These are phyloP conservation scores for Podarcis muralis DNA, from an alignment of 2,113 vertebrate species.

Conservation along the genomic window DNA sequence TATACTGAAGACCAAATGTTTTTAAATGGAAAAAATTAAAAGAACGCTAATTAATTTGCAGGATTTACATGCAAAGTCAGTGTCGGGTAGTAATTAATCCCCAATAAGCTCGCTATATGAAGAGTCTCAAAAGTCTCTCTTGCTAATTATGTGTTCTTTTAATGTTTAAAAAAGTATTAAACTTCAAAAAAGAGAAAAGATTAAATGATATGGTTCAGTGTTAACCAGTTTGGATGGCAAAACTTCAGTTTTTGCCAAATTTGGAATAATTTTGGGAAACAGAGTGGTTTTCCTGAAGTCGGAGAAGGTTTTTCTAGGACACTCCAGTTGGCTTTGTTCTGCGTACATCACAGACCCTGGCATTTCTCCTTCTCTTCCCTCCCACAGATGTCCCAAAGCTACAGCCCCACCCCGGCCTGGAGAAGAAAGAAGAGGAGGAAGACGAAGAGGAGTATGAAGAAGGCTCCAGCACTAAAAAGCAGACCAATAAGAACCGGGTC, in stretches of 20 bases:
- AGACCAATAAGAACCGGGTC: conserved; percentile 88
- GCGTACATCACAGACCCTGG: conserved; percentile 3
- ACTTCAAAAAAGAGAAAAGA: too few relatives aligned
- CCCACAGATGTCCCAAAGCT: conserved; percentile 93
- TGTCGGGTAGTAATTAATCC: too few relatives aligned
- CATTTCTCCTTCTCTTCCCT: conserved; percentile 41
- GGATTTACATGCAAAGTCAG: too few relatives aligned
- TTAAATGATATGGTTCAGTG: background rate
- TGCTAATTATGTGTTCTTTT: too few relatives aligned
- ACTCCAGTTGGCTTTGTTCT: background rate
- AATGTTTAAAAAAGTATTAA: too few relatives aligned
- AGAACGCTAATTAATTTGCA: too few relatives aligned
- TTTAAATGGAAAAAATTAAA: too few relatives aligned
- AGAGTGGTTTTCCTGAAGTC: too few relatives aligned
- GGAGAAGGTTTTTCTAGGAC: background rate
- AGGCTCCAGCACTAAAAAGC: conserved; percentile 83
- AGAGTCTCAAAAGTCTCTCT: too few relatives aligned
- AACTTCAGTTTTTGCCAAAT: background rate
- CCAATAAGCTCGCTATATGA: too few relatives aligned
- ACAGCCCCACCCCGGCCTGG: conserved; percentile 94
- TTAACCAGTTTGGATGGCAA: background rate
- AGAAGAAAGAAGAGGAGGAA: conserved; percentile 92
- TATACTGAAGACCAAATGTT: too few relatives aligned
- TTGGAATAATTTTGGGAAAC: background rate
- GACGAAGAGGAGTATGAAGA: conserved; percentile 89